Base-by-base conservation (phyloP, 2,888 invertebrate genomes). In the Amphimallon solstitiale region DNA sequence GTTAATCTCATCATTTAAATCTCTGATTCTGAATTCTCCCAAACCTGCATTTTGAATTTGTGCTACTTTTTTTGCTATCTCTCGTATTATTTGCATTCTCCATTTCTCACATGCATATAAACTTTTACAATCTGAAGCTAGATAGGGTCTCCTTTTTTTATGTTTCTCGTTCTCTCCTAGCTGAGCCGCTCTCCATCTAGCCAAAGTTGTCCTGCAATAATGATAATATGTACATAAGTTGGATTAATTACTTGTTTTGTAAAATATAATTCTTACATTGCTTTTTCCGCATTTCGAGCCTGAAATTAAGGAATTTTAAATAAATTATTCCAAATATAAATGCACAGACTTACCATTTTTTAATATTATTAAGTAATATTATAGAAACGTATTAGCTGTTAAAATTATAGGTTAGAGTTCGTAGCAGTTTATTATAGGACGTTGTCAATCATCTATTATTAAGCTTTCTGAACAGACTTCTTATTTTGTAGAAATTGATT, bases 31-130 rank as follows among this genome's bases (percentile, higher is more conserved):
- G 81, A 98, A 99, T 83, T 99, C 99, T 2, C 99, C 99, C n/a
- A 99, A 86, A 65, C 99, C 99, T 71, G 99, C 96, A 84, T 98
- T 98, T 81, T 99, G 99, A 80, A 99, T 99, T 83, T 98, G 97
- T 1, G 98, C 94, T 0, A 99, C 98, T 86, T 99, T 99, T 79
- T 97, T 94, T 0, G 98, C 96, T 43, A 99, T 93, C 84, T 99
- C 99, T 64, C 97, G 86, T 63, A 99, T 95, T 67, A 99, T 97
- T 81, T 99, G 98, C 82, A 96, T 87, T 70, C 99, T 86, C 92
- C 97, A 98, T 84, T 95, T 97, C 80, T 99, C 98, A 35, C 97
- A 95, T 79, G 95, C 94, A 38, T 91, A 90, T 37, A 98, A 82
- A 78, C 95, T 95, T 72, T 90, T 91, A 84, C 98, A 99, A 79